Base-by-base conservation (phyloP, 2,888 invertebrate genomes). In the Pheosia gnoma region DNA sequence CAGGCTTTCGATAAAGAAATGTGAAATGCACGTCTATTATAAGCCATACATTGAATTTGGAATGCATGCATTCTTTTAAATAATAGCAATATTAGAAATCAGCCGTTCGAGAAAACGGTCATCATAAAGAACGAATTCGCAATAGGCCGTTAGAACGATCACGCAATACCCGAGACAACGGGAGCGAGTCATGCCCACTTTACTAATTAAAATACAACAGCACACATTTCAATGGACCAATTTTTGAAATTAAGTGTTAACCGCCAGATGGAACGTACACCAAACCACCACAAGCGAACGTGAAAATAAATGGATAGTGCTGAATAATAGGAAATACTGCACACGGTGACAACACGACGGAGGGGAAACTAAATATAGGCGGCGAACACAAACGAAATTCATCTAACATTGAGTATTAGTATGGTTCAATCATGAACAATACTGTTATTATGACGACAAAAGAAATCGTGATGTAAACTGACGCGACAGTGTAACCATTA, bases 171-270 rank as follows among this genome's bases (percentile, higher is more conserved):
- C 75, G 74, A 79, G 78, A 75, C 76, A 81, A 80, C 78, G 80
- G 81, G 82, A 84, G 75, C 81, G 76, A 78, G 70, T 76, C 81
- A 71, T 77, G 74, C 71, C 84, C 85, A 90, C 86, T 90, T 88
- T 81, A 88, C 78, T 90, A 89, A 91, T 90, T 89, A 89, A 88
- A 77, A 77, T 71, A 61, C 63, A 61, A 64, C 67, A 61, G 59
- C 60, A 66, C 65, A 60, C 58, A 59, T 59, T 72, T 55, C 58
- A 36, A 74, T 62, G 60, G 62, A 58, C 43, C 59, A 39, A 59
- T 62, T 57, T 57, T 57, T 65, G 59, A 63, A 63, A 69, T 67
- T 66, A 59, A 57, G 60, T 64, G 60, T 60, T 67, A 64, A 61
- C 63, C 59, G 55, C 38, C 56, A 62, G 62, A 61, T 52, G 47